Evolutionary conservation across 2,888 invertebrate species (phyloP).

Genomic region (Yponomeuta evonymella): DNA sequence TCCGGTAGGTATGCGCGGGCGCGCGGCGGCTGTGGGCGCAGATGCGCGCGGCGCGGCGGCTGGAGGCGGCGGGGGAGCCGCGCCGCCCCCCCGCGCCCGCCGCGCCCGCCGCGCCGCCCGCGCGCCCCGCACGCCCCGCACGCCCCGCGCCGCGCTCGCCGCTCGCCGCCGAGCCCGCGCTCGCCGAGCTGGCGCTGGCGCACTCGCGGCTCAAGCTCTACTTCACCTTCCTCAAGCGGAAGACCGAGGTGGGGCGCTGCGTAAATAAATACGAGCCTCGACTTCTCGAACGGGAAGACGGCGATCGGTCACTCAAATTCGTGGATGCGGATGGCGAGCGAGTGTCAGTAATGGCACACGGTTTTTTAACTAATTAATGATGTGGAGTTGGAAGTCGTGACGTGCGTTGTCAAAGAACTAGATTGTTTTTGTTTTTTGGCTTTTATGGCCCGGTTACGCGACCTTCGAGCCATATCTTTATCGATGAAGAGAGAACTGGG

Average conservation of each 20-base stretch:
- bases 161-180: conserved; percentile 82
- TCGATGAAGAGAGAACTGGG: too few species aligned
- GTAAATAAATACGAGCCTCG: too few species aligned
- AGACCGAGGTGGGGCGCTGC: conserved; percentile 76
- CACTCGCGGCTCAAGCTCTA: conserved; percentile 94
- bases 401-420: too few species aligned
- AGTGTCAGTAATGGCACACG: too few species aligned
- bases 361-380: too few species aligned
- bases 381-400: too few species aligned
- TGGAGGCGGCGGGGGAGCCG: neutral
- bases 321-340: too few species aligned
- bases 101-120: conserved; percentile 60
- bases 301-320: too few species aligned
- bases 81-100: conserved; percentile 31
- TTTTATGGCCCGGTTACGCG: too few species aligned
- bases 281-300: too few species aligned
- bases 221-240: conserved; percentile 87
- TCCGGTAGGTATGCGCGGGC: conserved; percentile 12
- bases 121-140: conserved; percentile 27
- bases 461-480: too few species aligned
- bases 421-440: too few species aligned
- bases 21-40: neutral
- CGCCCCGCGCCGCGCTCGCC: conserved; percentile 31
- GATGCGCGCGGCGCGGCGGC: conserved; percentile 9
- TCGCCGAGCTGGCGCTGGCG: conserved; percentile 93